Evolutionary conservation across 1,140 invertebrate genomes (phyloP), one percentile per base, ranked within the genome.

Genomic region (Temnothorax curvispinosus): DNA sequence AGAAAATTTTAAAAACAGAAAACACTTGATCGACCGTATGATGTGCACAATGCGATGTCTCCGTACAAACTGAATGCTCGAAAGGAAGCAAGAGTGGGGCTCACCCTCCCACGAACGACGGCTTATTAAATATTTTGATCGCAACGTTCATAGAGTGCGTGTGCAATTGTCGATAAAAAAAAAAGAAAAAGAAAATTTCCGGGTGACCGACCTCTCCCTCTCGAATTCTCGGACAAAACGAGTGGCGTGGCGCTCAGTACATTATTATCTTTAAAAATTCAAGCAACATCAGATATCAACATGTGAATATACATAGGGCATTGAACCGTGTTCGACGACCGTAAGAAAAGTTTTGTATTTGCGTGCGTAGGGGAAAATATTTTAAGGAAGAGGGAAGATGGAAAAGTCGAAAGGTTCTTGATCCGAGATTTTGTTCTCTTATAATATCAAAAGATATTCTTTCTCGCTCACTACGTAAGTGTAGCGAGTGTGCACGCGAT

Each of bases 81-180:
- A 15, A 56, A 41, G 3, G n/a, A 6, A 52, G 18, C 5, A 15
- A 2, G 50, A 69, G 35, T 35, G 35, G 5, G 18, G n/a, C 2
- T 7, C 11, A 8, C 44, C 41, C 38, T 81, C 38, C 41, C 35
- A 38, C 35, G 47, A 38, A 32, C 15, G 5, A 32, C 0, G 3
- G 21, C 77, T 81, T 69, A 81, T 69, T 81, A 81, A 69, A 81
- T 81, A 81, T 81, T 81, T 81, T 69, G 77, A 69, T 81, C 35
- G 35, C 5, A 27, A 67, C 21, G 41, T 54, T n/a, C 4, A 52
- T 47, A 54, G 8, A 69, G 44, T 69, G 62, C 62, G 8, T 54
- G 18, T 27, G 41, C 5, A 21, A 41, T 67, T 67, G 64, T 58
- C 50, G 64, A 71, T 56, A 54, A 54, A 21, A 21, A 21, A 21